phyloP scores from a whole-genome alignment of 2,113 vertebrate species.

The Syngnathus scovelli region DNA sequence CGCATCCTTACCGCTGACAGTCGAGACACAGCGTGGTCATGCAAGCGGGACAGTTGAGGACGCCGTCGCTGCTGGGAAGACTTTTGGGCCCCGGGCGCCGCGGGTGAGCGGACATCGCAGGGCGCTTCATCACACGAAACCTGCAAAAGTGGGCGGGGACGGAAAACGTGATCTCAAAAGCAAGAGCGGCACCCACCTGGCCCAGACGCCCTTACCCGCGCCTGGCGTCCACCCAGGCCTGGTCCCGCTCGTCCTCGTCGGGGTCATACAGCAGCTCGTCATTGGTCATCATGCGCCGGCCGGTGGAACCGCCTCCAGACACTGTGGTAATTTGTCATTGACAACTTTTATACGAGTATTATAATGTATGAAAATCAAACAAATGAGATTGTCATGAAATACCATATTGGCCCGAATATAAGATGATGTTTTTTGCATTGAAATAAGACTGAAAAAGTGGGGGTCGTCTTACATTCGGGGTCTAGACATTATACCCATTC shows the following conservation, averaged over 20 bases:
- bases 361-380: too few species aligned
- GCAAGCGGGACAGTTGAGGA: slow-evolving; percentile 94
- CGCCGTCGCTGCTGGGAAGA: slow-evolving; percentile 84
- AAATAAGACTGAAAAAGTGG: too few species aligned
- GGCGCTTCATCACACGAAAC: slow-evolving; percentile 64
- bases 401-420: too few species aligned
- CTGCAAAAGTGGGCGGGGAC: slow-evolving; percentile 50
- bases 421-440: too few species aligned
- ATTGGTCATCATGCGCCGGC: slow-evolving; percentile 76
- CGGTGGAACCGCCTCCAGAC: slow-evolving; percentile 60
- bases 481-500: too few species aligned
- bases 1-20: slow-evolving; percentile 82
- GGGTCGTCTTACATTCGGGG: too few species aligned
- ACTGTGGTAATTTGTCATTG: too few species aligned
- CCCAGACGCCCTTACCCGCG: slow-evolving; percentile 61
- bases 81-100: slow-evolving; percentile 23
- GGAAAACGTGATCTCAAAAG: neutral
- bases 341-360: too few species aligned
- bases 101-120: neutral
- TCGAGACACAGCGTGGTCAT: slow-evolving; percentile 95
- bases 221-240: slow-evolving; percentile 88
- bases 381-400: neutral
- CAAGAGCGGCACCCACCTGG: accelerated
- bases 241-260: slow-evolving; percentile 86
- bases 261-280: slow-evolving; percentile 94